Conservation (phyloP, 2,113 vertebrate species). For the Poecilia latipinna region DNA sequence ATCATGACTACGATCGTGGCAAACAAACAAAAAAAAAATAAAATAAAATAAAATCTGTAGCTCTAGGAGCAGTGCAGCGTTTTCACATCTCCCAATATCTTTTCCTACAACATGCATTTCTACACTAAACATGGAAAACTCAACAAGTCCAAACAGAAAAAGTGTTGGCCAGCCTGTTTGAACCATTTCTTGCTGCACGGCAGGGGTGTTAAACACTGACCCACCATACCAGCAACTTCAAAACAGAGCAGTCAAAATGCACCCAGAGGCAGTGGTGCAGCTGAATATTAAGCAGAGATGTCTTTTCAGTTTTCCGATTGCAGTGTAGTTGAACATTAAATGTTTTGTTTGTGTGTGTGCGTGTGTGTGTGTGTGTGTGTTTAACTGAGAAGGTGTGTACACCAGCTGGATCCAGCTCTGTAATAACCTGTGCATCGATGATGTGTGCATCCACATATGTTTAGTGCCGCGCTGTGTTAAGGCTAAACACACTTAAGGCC, state of each 20-base stretch:
- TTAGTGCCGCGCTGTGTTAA: slow-evolving; percentile 32
- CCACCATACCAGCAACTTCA: slow-evolving; percentile 14
- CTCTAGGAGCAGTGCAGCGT: neutral
- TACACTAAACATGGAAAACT: slow-evolving; percentile 1
- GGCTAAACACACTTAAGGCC: slow-evolving; percentile 70
- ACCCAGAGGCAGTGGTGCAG: slow-evolving; percentile 20
- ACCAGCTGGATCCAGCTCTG: neutral
- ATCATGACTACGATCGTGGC: neutral
- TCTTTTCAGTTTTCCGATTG: slow-evolving; percentile 12
- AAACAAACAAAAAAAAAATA: neutral
- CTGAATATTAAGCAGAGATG: slow-evolving; percentile 25
- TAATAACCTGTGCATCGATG: slow-evolving; percentile 7
- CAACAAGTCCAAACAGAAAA: neutral
- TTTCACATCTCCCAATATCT: neutral
- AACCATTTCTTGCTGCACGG: neutral
- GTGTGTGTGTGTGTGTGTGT: slow-evolving; percentile 2
- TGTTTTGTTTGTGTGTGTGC: neutral
- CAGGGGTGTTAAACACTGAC: slow-evolving; percentile 4
- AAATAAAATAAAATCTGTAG: neutral
- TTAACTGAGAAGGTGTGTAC: slow-evolving; percentile 5
- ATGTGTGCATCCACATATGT: slow-evolving; percentile 21
- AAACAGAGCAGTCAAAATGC: slow-evolving; percentile 14
- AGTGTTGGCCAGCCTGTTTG: neutral
- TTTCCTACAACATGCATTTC: neutral
- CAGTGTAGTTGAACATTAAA: slow-evolving; percentile 37